Evolutionary conservation across 2,888 invertebrate genomes (phyloP).

Genomic region (Celastrina argiolus): DNA sequence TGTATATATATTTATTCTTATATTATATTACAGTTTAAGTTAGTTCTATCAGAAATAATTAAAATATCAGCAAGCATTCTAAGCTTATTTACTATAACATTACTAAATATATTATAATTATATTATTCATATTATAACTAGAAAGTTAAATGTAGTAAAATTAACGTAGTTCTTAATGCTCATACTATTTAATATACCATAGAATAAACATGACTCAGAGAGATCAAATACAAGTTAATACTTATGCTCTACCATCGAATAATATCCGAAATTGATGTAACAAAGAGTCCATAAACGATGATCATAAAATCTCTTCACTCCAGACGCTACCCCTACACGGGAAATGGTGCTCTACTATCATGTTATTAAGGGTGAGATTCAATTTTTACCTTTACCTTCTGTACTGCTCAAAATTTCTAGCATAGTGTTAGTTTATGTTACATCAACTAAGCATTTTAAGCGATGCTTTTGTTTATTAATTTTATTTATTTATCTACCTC

Average conservation of each 20-base stretch:
- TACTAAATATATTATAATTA: no score
- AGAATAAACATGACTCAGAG: not conserved
- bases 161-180: no score
- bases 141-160: no score
- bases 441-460: not conserved
- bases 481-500: no score
- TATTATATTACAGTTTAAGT: no score
- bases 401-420: not conserved
- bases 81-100: no score
- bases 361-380: not conserved
- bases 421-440: not conserved
- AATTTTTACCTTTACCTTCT: not conserved
- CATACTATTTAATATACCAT: no score
- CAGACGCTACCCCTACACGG: not conserved
- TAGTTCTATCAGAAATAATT: no score
- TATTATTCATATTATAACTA: no score
- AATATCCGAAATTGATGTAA: conserved; percentile 11
- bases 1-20: no score
- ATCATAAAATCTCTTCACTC: conserved; percentile 13
- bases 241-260: not conserved
- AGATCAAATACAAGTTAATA: not conserved
- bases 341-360: not conserved
- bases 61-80: no score
- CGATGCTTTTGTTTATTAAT: no score
- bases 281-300: conserved; percentile 12